phyloP scores from a whole-genome alignment of 2,888 invertebrate species.

The Ennomos quercinarius region DNA sequence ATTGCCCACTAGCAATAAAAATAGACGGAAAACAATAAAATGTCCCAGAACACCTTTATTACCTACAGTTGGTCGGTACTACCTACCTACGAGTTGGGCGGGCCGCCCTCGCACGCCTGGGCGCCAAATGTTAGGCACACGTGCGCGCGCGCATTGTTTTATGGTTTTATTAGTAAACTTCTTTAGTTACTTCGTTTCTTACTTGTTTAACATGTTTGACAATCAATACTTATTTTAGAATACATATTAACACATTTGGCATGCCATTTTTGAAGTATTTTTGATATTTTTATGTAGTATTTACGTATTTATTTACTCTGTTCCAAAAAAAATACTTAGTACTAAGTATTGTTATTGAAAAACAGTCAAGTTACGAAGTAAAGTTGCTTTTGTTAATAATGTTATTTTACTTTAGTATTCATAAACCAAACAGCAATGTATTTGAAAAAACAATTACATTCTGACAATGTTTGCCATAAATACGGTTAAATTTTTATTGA shows the following conservation, averaged over 20 bases:
- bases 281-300: background rate
- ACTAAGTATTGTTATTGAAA: too few relatives aligned
- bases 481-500: too few relatives aligned
- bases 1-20: constrained; percentile 36
- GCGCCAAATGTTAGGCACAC: constrained; percentile 34
- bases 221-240: too few relatives aligned
- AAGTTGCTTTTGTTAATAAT: too few relatives aligned
- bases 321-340: too few relatives aligned
- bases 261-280: background rate
- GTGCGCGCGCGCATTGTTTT: constrained; percentile 33
- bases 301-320: background rate
- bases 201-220: background rate
- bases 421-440: too few relatives aligned
- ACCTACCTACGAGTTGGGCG: constrained; percentile 54
- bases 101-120: constrained; percentile 64
- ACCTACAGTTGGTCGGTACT: constrained; percentile 29
- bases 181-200: background rate
- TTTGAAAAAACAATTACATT: too few relatives aligned
- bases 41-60: constrained; percentile 48
- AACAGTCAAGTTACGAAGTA: too few relatives aligned
- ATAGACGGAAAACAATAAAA: constrained; percentile 40
- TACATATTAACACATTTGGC: too few relatives aligned
- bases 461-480: too few relatives aligned
- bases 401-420: too few relatives aligned
- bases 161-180: background rate